A percentile compares a stretch with the other conserved stretches of the same genome.
phyloP scores from a whole-genome alignment of 2,113 vertebrate genomes.

The Burhinus bistriatus region DNA sequence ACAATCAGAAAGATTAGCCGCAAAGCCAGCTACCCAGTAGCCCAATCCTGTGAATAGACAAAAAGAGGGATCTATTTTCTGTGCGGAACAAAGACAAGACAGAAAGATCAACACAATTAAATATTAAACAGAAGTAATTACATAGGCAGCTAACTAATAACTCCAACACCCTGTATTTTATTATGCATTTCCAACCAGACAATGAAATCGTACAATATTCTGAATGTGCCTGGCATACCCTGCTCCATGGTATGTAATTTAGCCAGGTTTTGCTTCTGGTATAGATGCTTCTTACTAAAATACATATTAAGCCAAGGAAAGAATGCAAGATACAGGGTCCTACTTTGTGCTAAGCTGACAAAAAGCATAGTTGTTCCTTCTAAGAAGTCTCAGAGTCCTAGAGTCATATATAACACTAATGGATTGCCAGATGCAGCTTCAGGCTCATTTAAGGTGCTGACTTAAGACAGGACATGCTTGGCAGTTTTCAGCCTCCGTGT shows the following conservation, averaged over 20 bases:
- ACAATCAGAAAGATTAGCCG: slow-evolving; percentile 46
- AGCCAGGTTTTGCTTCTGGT: background rate
- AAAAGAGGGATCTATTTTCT: slow-evolving; percentile 36
- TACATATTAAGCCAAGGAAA: background rate
- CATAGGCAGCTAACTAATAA: slow-evolving; percentile 54
- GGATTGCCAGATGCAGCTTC: background rate
- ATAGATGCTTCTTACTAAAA: background rate
- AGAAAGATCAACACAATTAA: slow-evolving; percentile 64
- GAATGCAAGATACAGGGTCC: background rate
- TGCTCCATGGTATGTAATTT: background rate
- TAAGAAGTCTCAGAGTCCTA: background rate
- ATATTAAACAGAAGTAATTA: slow-evolving; percentile 63
- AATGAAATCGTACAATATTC: background rate
- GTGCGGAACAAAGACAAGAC: slow-evolving; percentile 51
- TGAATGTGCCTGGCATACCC: background rate
- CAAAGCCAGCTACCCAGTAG: slow-evolving; percentile 4
- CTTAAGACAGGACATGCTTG: background rate
- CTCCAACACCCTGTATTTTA: slow-evolving; percentile 24
- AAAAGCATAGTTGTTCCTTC: background rate
- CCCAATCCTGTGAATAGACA: background rate
- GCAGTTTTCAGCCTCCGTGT: background rate
- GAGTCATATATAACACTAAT: too few species aligned
- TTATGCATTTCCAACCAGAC: slow-evolving; percentile 20
- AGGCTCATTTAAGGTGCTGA: background rate
- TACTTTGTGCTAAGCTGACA: background rate